Conservation (phyloP, 2,888 invertebrate species). For the Rhorus exstirpatorius region DNA sequence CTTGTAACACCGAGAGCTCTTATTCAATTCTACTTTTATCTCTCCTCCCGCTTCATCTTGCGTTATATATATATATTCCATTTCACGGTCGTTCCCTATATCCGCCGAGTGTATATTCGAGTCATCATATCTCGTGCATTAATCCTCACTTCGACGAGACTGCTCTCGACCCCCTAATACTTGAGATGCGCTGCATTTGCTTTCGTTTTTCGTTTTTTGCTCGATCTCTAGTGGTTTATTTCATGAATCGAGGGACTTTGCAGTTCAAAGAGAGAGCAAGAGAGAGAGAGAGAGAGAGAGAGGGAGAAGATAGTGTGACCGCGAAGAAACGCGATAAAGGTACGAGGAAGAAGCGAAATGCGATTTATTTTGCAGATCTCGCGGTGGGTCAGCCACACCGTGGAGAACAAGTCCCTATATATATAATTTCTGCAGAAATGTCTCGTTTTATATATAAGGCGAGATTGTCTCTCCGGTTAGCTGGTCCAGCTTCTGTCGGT, state of each 20-base stretch:
- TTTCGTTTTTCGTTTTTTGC: constrained; percentile 22
- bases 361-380: constrained; percentile 85
- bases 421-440: constrained; percentile 70
- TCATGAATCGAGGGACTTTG: constrained; percentile 63
- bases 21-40: constrained; percentile 62
- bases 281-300: constrained; percentile 20
- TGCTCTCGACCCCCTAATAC: constrained; percentile 53
- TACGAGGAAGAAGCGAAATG: constrained; percentile 80
- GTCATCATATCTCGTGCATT: constrained; percentile 61
- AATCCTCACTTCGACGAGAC: constrained; percentile 59
- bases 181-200: constrained; percentile 51
- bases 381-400: constrained; percentile 76
- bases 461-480: constrained; percentile 80
- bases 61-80: constrained; percentile 38
- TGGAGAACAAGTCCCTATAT: constrained; percentile 54
- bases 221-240: constrained; percentile 60
- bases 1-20: constrained; percentile 58
- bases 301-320: constrained; percentile 39
- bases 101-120: constrained; percentile 31
- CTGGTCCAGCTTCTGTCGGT: constrained; percentile 77
- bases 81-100: constrained; percentile 64
- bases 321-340: constrained; percentile 66
- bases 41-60: constrained; percentile 13
- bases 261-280: background rate
- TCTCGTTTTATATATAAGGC: constrained; percentile 84